phyloP scores from a whole-genome alignment of 2,797 vertebrate species.

The Pampus argenteus region DNA sequence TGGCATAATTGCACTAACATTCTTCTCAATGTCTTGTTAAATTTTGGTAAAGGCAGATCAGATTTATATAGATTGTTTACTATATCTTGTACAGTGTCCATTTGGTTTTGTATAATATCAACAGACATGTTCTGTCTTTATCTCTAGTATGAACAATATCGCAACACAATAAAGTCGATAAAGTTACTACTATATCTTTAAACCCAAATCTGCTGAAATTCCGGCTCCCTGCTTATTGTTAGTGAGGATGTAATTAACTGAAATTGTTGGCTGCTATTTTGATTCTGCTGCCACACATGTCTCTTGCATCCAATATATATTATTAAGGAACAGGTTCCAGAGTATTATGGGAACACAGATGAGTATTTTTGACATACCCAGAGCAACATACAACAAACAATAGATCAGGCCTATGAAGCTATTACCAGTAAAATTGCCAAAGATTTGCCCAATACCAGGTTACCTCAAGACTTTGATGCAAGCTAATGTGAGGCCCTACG shows the following conservation, averaged over 20 bases:
- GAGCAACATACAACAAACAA: neutral
- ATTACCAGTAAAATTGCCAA: constrained; percentile 5
- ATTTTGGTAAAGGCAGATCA: neutral
- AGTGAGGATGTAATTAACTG: constrained; percentile 12
- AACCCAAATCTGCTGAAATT: neutral
- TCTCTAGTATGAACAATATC: constrained; percentile 24
- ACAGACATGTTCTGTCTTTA: constrained; percentile 20
- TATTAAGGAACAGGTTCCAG: neutral
- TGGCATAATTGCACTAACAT: neutral
- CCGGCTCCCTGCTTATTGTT: constrained; percentile 13
- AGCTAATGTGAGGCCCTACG: constrained; percentile 34
- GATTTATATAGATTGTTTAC: neutral
- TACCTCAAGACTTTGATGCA: constrained; percentile 34
- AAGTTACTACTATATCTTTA: constrained; percentile 26
- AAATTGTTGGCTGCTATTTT: constrained; percentile 17
- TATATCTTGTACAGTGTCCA: neutral
- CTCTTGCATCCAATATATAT: neutral
- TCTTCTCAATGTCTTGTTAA: neutral
- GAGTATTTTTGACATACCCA: neutral
- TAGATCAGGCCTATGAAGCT: neutral
- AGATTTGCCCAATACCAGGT: constrained; percentile 16
- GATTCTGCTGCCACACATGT: neutral
- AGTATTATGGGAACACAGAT: constrained; percentile 4
- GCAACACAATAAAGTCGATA: neutral
- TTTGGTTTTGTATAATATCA: constrained; percentile 17